A percentile compares a stretch with the other conserved stretches of the same genome.
Conservation (phyloP, 92 coral and sea anemone genomes). For the Ricordea florida region DNA sequence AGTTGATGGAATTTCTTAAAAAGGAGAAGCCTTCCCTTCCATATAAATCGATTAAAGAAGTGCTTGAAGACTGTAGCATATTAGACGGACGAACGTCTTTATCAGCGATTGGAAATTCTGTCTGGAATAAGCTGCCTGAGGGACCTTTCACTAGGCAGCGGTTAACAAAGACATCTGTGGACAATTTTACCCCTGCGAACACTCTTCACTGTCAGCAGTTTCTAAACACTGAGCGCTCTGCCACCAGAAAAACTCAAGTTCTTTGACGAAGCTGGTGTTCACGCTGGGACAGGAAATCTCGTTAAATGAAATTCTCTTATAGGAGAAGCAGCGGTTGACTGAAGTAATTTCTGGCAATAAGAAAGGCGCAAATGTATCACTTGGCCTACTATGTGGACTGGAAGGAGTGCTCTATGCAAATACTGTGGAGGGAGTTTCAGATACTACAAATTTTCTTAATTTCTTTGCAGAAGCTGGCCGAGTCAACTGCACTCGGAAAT, state of each 20-base stretch:
- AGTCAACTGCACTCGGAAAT: conserved; percentile 20
- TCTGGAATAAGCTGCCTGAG: too few relatives aligned
- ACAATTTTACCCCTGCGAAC: too few relatives aligned
- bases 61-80: too few relatives aligned
- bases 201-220: too few relatives aligned
- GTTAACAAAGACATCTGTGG: too few relatives aligned
- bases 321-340: conserved; percentile 29
- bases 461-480: conserved; percentile 39
- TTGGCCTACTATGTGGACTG: conserved; percentile 21
- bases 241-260: conserved; percentile 27
- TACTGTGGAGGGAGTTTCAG: conserved; percentile 16
- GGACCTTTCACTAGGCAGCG: too few relatives aligned
- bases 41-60: too few relatives aligned
- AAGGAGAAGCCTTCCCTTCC: too few relatives aligned
- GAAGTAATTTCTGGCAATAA: conserved; percentile 3
- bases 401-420: conserved; percentile 21
- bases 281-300: conserved; percentile 12
- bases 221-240: too few relatives aligned
- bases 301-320: conserved; percentile 18
- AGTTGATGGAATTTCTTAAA: too few relatives aligned
- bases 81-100: too few relatives aligned
- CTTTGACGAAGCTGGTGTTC: conserved; percentile 44
- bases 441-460: conserved; percentile 7
- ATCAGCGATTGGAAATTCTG: too few relatives aligned
- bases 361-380: conserved; percentile 19